Evolutionary conservation across 2,888 invertebrate genomes (phyloP), one percentile per base, ranked within the genome.

Genomic region (Papilio gigon): DNA sequence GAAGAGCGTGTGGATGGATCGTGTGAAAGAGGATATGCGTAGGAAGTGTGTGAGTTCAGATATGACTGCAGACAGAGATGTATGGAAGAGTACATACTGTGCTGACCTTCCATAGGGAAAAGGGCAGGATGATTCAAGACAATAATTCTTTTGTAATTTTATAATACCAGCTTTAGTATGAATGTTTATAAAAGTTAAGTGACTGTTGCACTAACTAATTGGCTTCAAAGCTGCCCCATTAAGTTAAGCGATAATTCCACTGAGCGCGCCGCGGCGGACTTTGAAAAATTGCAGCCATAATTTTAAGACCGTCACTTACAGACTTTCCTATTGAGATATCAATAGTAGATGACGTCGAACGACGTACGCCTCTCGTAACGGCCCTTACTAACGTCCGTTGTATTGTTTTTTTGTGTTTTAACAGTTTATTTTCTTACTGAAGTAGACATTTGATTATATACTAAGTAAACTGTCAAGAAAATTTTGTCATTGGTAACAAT

Each of bases 301-400:
- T 84, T n/a, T 90, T 88, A 86, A 84, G 82, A 80, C 89, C 86
- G 87, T 89, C 89, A 89, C 88, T 90, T 87, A 89, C 85, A 88
- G 80, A 88, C 89, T 89, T 90, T 89, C 88, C 88, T 89, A 90
- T 90, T 90, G 90, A 91, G 90, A 90, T 89, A 91, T 91, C 90
- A 90, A 87, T 89, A 85, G 80, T 80, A 87, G 88, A 90, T 87
- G 90, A 89, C 85, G 87, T 78, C 74, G 79, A 72, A 82, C 80
- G 84, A 82, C 86, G 84, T 82, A 80, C 81, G 77, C 78, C 79
- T 81, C 83, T 83, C 85, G 85, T 85, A 85, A 81, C 75, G 67
- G 75, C 81, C 73, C 66, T 71, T 74, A 72, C 58, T 35, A 70
- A 65, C 35, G 47, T 58, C 58, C 33, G 14, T 2, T 17, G 4